A percentile compares a stretch with the other conserved stretches of the same genome.
These are phyloP conservation scores for Acrocephalus scirpaceus DNA, from an alignment of 2,797 vertebrate genomes.

Conservation along the genomic window DNA sequence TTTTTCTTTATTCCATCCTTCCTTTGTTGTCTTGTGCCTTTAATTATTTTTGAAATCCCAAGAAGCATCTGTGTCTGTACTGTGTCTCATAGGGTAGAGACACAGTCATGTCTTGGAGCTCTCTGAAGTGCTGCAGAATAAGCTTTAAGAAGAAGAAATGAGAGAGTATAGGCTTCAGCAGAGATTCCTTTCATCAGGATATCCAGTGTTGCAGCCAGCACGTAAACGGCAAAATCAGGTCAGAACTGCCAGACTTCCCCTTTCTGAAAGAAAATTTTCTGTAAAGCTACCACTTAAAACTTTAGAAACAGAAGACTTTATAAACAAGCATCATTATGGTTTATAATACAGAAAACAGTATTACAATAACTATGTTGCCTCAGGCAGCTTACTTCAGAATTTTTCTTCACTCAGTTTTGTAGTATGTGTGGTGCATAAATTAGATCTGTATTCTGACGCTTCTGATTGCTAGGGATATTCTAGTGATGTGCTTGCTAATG, in stretches of 20 bases:
- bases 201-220: background rate
- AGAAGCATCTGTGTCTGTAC: background rate
- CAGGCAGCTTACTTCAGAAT: background rate
- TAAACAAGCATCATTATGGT: background rate
- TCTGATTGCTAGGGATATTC: background rate
- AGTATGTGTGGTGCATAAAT: background rate
- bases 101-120: background rate
- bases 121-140: conserved; percentile 49
- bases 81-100: background rate
- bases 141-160: conserved; percentile 32
- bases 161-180: background rate
- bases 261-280: background rate
- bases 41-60: conserved; percentile 48
- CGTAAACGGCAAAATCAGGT: conserved; percentile 24
- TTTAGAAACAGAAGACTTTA: background rate
- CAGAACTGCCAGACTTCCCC: conserved; percentile 19
- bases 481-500: background rate
- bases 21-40: conserved; percentile 16
- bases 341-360: background rate
- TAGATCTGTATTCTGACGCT: background rate
- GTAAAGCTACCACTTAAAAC: background rate
- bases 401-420: background rate
- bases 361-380: background rate
- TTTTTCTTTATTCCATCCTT: background rate
- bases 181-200: conserved; percentile 37